A percentile compares a stretch with the other conserved stretches of the same genome.
Conservation (phyloP, 2,113 vertebrate species). For the Hippoglossus stenolepis region DNA sequence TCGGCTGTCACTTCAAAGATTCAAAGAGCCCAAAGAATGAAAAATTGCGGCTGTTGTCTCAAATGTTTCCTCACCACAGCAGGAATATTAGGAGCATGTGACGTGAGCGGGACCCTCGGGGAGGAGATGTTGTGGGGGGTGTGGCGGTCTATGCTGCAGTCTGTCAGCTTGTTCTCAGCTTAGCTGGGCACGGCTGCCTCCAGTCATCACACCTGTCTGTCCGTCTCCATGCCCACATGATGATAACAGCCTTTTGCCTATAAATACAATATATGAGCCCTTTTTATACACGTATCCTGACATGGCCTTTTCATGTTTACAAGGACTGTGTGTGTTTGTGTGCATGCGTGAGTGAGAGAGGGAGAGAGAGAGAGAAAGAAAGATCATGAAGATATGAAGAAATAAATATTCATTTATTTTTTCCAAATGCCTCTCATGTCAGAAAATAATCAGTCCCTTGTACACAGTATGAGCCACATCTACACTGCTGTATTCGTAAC, state of each 20-base stretch:
- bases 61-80: not conserved
- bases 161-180: conserved; percentile 46
- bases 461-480: too few relatives aligned
- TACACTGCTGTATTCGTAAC: too few relatives aligned
- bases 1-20: conserved; percentile 18
- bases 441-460: too few relatives aligned
- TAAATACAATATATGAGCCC: not conserved
- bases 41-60: conserved; percentile 17
- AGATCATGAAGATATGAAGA: too few relatives aligned
- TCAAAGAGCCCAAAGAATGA: not conserved
- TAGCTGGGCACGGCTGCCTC: conserved; percentile 5
- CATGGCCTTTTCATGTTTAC: not conserved
- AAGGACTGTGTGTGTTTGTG: not conserved
- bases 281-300: conserved; percentile 6
- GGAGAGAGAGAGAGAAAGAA: too few relatives aligned
- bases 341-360: not conserved
- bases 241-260: conserved; percentile 24
- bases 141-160: not conserved
- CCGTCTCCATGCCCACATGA: conserved; percentile 8
- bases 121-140: not conserved
- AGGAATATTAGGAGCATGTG: not conserved
- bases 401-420: too few relatives aligned
- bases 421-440: too few relatives aligned
- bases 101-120: not conserved
- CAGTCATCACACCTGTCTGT: conserved; percentile 45